Evolutionary conservation across 2,797 vertebrate genomes (phyloP).

Genomic region (Clamator glandarius): DNA sequence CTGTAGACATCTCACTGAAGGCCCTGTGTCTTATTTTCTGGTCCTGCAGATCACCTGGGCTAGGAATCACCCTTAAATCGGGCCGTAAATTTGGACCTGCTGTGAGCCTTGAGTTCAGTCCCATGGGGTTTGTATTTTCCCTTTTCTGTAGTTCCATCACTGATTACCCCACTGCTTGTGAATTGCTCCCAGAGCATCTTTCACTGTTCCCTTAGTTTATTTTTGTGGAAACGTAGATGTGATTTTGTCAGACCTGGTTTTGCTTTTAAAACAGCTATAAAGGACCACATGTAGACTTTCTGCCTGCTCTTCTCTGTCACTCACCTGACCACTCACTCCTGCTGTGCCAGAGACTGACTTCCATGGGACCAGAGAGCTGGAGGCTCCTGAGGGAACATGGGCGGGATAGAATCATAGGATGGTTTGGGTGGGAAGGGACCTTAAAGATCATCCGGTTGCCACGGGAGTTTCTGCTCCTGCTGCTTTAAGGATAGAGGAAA

Average conservation of each 20-base stretch:
- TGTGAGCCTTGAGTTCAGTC: not conserved
- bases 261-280: not conserved
- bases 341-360: not conserved
- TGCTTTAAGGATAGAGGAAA: not conserved
- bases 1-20: not conserved
- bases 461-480: not conserved
- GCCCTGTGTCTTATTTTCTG: not conserved
- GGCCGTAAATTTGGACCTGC: not conserved
- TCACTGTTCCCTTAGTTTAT: slow-evolving; percentile 25
- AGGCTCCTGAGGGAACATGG: not conserved
- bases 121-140: not conserved
- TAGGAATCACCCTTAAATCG: not conserved
- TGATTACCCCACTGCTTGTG: slow-evolving; percentile 10
- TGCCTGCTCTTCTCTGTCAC: not conserved
- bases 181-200: not conserved
- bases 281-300: not conserved
- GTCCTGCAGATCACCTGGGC: not conserved
- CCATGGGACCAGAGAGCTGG: not conserved
- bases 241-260: not conserved
- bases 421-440: too few relatives aligned
- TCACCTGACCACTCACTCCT: not conserved
- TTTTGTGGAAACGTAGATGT: slow-evolving; percentile 11
- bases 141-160: not conserved
- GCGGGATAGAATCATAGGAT: too few relatives aligned
- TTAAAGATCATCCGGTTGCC: not conserved